A percentile compares a stretch with the other conserved stretches of the same genome.
Evolutionary conservation across 2,797 vertebrate genomes (phyloP).

Genomic region (Malurus splendens): DNA sequence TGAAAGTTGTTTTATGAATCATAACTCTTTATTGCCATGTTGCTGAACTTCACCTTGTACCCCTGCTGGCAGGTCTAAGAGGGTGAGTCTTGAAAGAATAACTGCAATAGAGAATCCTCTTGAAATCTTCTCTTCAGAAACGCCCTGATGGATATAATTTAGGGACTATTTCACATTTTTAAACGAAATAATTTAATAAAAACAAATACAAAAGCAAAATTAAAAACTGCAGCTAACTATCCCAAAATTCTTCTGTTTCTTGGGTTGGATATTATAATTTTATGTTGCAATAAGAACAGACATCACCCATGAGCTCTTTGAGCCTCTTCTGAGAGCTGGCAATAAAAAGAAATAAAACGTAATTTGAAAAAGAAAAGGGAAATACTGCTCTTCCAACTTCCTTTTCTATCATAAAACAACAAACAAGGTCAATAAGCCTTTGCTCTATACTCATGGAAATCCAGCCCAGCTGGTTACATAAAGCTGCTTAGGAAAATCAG

Average conservation of each 20-base stretch:
- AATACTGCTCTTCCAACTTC: background rate
- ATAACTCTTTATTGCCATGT: background rate
- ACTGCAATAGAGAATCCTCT: background rate
- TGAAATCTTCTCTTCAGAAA: background rate
- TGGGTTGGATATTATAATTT: background rate
- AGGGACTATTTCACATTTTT: background rate
- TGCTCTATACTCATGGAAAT: background rate
- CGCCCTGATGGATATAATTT: background rate
- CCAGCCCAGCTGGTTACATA: background rate
- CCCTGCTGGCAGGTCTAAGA: background rate
- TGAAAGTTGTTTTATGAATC: background rate
- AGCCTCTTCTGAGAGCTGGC: background rate
- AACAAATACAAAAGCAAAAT: background rate
- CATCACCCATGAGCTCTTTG: rapidly evolving
- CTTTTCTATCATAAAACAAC: background rate
- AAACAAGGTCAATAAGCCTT: background rate
- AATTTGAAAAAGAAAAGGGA: background rate
- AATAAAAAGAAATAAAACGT: background rate
- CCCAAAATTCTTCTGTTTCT: background rate
- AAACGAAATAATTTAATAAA: background rate
- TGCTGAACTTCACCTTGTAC: background rate
- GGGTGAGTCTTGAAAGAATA: background rate
- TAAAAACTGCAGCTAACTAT: background rate
- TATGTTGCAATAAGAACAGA: background rate
- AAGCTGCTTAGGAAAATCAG: background rate